phyloP scores from a whole-genome alignment of 2,113 vertebrate genomes.

The Gopherus evgoodei region DNA sequence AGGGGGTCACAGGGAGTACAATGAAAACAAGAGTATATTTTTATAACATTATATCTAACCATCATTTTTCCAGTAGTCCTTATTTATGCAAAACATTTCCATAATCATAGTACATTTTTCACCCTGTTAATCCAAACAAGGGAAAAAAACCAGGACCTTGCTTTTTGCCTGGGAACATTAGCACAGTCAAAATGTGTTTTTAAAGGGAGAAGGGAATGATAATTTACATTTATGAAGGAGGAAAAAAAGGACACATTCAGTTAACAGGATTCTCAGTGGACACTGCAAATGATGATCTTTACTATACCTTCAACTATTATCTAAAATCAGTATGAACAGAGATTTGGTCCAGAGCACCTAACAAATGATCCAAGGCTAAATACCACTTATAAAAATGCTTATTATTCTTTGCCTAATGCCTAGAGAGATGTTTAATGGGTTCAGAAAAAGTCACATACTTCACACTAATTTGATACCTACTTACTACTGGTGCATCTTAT shows the following conservation, averaged over 20 bases:
- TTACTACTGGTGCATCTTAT: not conserved
- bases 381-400: not conserved
- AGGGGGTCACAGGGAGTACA: not conserved
- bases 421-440: not conserved
- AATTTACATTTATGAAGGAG: not conserved
- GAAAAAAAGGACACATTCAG: not conserved
- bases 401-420: not conserved
- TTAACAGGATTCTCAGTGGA: not conserved
- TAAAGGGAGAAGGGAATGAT: not conserved
- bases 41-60: not conserved
- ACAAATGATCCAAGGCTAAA: not conserved
- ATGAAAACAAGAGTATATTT: not conserved
- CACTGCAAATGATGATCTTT: not conserved
- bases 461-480: not conserved
- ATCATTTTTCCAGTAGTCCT: not conserved
- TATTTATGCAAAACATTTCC: not conserved
- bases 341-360: not conserved
- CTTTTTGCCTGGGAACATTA: not conserved
- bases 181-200: not conserved
- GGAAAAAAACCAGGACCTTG: not conserved
- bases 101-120: not conserved
- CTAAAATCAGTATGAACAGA: fast-evolving
- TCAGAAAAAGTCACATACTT: not conserved
- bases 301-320: not conserved
- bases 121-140: not conserved